Evolutionary conservation across 2,797 vertebrate genomes (phyloP).

Genomic region (Rhodeus uyekii): DNA sequence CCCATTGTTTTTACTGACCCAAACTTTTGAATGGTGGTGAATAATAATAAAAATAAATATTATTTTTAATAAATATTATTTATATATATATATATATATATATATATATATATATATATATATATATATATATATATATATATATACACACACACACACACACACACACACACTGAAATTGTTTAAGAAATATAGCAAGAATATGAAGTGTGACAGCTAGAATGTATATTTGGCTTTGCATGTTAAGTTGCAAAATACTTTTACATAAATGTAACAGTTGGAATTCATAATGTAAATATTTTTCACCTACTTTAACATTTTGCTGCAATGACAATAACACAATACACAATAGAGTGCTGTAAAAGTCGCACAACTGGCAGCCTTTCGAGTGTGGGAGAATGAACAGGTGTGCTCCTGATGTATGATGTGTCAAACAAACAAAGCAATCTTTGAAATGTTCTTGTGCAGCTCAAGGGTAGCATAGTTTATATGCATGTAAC

Average conservation of each 20-base stretch:
- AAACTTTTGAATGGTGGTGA: background rate
- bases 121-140: too few species aligned
- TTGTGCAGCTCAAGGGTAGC: background rate
- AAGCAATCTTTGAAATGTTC: background rate
- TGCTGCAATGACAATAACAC: background rate
- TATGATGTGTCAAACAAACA: background rate
- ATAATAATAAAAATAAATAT: too few species aligned
- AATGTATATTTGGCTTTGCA: background rate
- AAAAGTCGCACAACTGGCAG: background rate
- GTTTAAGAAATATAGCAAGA: background rate
- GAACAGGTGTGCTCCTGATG: constrained; percentile 3
- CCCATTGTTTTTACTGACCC: background rate
- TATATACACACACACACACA: too few species aligned
- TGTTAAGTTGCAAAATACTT: background rate
- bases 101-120: too few species aligned
- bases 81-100: too few species aligned
- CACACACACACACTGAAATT: too few species aligned
- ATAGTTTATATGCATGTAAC: background rate
- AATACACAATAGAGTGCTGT: background rate
- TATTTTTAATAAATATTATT: too few species aligned
- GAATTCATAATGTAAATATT: background rate
- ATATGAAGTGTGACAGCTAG: background rate
- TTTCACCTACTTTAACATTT: background rate
- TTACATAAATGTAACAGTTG: background rate
- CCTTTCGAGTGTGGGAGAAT: constrained; percentile 22